Percentiles rank a stretch among this genome's conserved stretches.
phyloP scores from a whole-genome alignment of 2,888 invertebrate genomes.

The Cataglyphis altisquamis region DNA sequence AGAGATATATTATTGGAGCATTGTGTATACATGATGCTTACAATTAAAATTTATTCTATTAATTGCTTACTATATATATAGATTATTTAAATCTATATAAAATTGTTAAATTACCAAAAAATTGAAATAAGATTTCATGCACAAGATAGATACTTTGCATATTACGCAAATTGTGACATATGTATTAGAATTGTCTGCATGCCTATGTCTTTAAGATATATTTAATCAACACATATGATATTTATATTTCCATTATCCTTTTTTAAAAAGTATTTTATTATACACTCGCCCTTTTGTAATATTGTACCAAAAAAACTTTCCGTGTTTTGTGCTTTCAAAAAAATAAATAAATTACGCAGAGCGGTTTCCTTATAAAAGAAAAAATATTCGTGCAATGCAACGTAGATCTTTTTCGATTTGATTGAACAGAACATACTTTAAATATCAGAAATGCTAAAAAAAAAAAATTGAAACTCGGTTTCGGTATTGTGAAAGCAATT shows the following conservation, averaged over 20 bases:
- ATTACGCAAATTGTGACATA: slow-evolving; percentile 17
- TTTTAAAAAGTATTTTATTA: slow-evolving; percentile 1
- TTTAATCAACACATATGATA: slow-evolving; percentile 14
- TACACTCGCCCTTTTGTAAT: slow-evolving; percentile 10
- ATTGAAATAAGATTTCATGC: slow-evolving; percentile 27
- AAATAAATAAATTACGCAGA: slow-evolving; percentile 41
- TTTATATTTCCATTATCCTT: slow-evolving; percentile 6
- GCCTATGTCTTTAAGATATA: neutral
- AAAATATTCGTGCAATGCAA: slow-evolving; percentile 31
- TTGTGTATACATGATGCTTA: neutral
- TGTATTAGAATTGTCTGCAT: slow-evolving; percentile 14
- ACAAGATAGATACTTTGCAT: slow-evolving; percentile 1
- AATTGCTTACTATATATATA: neutral
- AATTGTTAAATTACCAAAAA: slow-evolving; percentile 5
- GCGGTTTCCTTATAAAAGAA: slow-evolving; percentile 3
- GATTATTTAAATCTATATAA: slow-evolving; percentile 11
- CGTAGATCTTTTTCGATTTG: slow-evolving; percentile 51
- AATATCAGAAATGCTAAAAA: slow-evolving; percentile 42
- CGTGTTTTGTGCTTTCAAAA: slow-evolving; percentile 34
- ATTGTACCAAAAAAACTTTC: slow-evolving; percentile 53
- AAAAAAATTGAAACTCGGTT: slow-evolving; percentile 19
- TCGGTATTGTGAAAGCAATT: neutral
- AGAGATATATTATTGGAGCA: slow-evolving; percentile 9
- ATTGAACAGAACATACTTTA: slow-evolving; percentile 53
- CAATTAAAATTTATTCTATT: slow-evolving; percentile 33